Percentiles rank a stretch among this genome's conserved stretches.
phyloP scores from a whole-genome alignment of 1,140 invertebrate species.

The Metaphire vulgaris region DNA sequence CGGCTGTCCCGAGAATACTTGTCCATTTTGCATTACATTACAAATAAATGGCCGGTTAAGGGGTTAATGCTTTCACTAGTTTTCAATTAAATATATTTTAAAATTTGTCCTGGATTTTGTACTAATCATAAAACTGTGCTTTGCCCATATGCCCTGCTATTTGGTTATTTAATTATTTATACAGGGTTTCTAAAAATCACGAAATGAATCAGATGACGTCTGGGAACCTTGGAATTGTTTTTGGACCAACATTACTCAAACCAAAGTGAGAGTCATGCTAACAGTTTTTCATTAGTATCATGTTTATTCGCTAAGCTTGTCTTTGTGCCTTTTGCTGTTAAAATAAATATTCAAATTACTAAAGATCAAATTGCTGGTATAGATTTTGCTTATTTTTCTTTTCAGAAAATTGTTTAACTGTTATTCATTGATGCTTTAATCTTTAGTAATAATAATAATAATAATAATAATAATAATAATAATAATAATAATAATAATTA shows the following conservation, averaged over 20 bases:
- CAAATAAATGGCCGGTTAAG: too few relatives aligned
- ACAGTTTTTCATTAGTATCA: background rate
- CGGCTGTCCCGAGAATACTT: too few relatives aligned
- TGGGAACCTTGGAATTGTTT: conserved; percentile 60
- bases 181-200: conserved; percentile 47
- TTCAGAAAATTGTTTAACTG: background rate
- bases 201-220: conserved; percentile 59
- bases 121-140: too few relatives aligned
- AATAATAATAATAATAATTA: too few relatives aligned
- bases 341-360: background rate
- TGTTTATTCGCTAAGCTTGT: background rate
- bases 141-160: too few relatives aligned
- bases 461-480: too few relatives aligned
- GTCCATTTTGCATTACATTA: too few relatives aligned
- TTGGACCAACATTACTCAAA: conserved; percentile 59
- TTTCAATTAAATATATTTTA: too few relatives aligned
- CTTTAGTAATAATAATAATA: too few relatives aligned
- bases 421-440: background rate
- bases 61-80: too few relatives aligned
- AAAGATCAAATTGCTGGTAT: background rate
- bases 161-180: conserved; percentile 25
- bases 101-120: too few relatives aligned
- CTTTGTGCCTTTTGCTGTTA: background rate
- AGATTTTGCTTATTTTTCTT: background rate
- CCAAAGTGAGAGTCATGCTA: conserved; percentile 44